Evolutionary conservation across 2,888 invertebrate species (phyloP), one percentile per base, ranked within the genome.

Genomic region (Drosophila longiperda): DNA sequence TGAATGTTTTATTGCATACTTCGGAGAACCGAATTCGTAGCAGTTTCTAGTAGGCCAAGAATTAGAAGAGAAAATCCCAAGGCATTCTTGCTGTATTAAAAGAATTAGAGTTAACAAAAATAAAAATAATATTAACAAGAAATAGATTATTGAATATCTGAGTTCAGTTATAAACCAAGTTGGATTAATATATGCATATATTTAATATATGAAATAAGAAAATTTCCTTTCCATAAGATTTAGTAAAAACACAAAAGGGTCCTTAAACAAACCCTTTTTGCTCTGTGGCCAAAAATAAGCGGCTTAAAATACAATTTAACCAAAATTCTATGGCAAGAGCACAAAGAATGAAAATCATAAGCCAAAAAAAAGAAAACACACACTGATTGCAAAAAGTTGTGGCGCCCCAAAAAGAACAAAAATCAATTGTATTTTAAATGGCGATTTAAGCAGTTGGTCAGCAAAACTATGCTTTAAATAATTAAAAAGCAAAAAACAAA

Each of bases 401-500:
- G n/a, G 0, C 17, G 23, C 23, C 23, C 23, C 53, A 23, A 54
- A 49, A 58, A 66, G 66, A 15, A 3, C 23, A 23, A 8, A 23
- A 45, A 45, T 45, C 45, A 45, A 45, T 26, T 74, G 34, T 11
- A 26, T 42, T 26, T 34, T 20, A 60, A 65, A 36, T 70, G 42
- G 8, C 23, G 71, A 68, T 65, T 49, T 62, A 55, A 53, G 61
- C 68, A 60, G 58, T 29, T 57, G 61, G 62, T 55, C 72, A 66
- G 52, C 23, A 33, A 59, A 75, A 63, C 54, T 73, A 65, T 71
- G 66, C 70, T 77, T 79, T 68, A 75, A 85, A 81, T 77, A 76
- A 79, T 84, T 82, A 80, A 80, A 66, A 78, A 53, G 59, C 59
- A 60, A 42, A 71, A 71, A 61, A 71, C 81, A 76, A 84, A 81